These are phyloP conservation scores for Rhagonycha lutea DNA, from an alignment of 2,888 invertebrate species.

Conservation along the genomic window DNA sequence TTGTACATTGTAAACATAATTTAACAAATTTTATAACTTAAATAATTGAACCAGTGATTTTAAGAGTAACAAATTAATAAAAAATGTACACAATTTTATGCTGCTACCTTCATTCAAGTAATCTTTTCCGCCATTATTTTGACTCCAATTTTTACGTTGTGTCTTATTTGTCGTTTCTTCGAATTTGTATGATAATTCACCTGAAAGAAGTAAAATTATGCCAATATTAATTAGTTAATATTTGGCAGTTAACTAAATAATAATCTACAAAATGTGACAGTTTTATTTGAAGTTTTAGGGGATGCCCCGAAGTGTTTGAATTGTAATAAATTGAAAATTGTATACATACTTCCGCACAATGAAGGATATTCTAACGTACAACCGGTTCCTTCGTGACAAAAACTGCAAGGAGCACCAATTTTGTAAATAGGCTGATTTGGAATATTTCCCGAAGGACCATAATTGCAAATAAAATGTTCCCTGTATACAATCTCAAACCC, in stretches of 20 bases:
- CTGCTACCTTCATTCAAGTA: neutral
- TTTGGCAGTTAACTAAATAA: too few relatives aligned
- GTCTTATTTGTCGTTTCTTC: neutral
- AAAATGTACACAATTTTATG: neutral
- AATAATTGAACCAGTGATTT: neutral
- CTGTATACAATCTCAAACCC: slow-evolving; percentile 38
- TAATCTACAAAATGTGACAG: too few relatives aligned
- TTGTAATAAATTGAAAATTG: neutral
- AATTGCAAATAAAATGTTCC: slow-evolving; percentile 52
- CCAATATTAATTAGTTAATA: too few relatives aligned
- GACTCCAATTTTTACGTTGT: neutral
- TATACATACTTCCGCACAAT: slow-evolving; percentile 39
- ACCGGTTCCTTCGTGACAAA: slow-evolving; percentile 45
- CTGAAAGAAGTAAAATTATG: neutral
- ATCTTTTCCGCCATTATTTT: neutral
- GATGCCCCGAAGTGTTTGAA: neutral
- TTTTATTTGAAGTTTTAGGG: neutral
- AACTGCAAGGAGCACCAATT: slow-evolving; percentile 43
- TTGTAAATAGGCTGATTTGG: slow-evolving; percentile 45
- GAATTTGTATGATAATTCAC: neutral
- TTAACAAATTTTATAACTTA: neutral
- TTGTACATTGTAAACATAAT: neutral
- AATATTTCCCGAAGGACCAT: slow-evolving; percentile 52
- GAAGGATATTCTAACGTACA: slow-evolving; percentile 45
- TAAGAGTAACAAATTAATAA: neutral